Conservation (phyloP, 2,113 vertebrate genomes). For the Oxygymnocypris stewartii region DNA sequence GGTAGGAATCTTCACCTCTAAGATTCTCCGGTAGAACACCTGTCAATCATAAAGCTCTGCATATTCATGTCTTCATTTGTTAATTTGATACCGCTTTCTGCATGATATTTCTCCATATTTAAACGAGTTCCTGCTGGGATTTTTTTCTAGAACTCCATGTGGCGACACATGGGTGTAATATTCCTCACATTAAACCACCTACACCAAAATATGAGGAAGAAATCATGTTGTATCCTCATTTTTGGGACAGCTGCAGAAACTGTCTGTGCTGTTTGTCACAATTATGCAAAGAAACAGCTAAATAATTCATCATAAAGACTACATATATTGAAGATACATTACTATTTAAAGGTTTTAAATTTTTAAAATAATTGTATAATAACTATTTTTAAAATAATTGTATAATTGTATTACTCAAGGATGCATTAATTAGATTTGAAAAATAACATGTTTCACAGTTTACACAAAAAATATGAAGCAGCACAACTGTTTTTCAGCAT, state of each 20-base stretch:
- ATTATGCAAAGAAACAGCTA: background rate
- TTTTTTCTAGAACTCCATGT: background rate
- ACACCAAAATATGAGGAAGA: background rate
- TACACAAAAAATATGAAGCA: too few relatives aligned
- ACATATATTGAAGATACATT: background rate
- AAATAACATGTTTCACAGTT: too few relatives aligned
- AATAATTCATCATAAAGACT: background rate
- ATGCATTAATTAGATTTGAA: background rate
- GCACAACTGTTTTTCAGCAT: background rate
- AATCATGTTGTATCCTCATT: background rate
- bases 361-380: background rate
- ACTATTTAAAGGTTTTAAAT: background rate
- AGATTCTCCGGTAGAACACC: background rate
- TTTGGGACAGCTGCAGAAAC: background rate
- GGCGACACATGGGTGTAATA: background rate
- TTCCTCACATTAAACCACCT: background rate
- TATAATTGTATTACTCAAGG: background rate
- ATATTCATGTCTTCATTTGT: background rate
- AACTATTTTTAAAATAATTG: background rate
- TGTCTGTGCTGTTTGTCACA: background rate
- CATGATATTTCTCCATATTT: background rate
- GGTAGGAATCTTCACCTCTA: background rate
- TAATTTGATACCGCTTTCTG: background rate
- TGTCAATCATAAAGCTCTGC: background rate
- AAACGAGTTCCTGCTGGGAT: too few relatives aligned